Evolutionary conservation across 2,888 invertebrate species (phyloP), one percentile per base, ranked within the genome.

Genomic region (Lamellibrachia satsuma): DNA sequence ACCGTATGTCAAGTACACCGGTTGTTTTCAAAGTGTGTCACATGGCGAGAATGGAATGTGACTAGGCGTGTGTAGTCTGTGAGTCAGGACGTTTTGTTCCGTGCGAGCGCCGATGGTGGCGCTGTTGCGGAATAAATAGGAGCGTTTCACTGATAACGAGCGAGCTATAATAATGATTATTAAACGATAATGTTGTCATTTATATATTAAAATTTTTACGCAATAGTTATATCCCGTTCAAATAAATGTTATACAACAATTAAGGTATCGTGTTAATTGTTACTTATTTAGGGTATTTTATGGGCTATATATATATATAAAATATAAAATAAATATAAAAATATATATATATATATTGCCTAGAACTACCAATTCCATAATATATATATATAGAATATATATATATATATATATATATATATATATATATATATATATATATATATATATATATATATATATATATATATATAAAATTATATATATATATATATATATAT

Each of bases 241-340:
- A 39, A 39, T 39, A 39, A 39, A 39, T 39, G 39, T 39, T 39
- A 39, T 39, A 39, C 39, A 39, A 39, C 39, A 39, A 39, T 39
- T 39, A 39, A 39, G 39, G 39, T 39, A 39, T 39, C 0, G 39
- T 39, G 39, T 39, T 39, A 39, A 39, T 39, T 39, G 39, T 39
- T 39, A 39, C 39, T 39, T 39, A 39, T 39, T 39, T 39, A 39
- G 39, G 1, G 39, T 39, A 39, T 39, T 39, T 39, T 39, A 39
- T 39, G 39, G 39, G 39, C 39, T 39, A 39, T 39, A 39, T 39
- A 39, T 39, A 11, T 39, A 39, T 39, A 39, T 39, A 39, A 39
- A 39, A 39, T 90, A 90, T 92, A 90, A 27, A 90, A 92, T 51
- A 92, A 90, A 92, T 51, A 92, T 90, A 90, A 22, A 92, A 90